These are phyloP conservation scores for Lepidurus arcticus DNA, from an alignment of 1,140 invertebrate species.

Conservation along the genomic window DNA sequence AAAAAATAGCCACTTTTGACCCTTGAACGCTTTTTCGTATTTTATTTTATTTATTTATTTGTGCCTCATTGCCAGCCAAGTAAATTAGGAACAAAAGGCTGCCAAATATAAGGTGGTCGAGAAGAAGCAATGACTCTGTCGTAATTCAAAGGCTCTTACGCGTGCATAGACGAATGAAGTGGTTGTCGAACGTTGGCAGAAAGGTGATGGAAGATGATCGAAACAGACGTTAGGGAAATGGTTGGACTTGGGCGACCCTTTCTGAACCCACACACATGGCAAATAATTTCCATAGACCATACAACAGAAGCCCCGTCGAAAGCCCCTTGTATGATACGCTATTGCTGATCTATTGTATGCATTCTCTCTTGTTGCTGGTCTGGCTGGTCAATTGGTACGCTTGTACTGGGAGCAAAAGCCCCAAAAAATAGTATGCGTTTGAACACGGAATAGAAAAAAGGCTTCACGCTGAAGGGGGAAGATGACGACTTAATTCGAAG, in stretches of 20 bases:
- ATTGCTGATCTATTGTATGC: neutral
- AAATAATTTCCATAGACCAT: neutral
- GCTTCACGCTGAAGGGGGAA: neutral
- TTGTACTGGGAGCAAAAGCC: neutral
- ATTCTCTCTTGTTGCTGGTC: neutral
- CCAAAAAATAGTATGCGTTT: neutral
- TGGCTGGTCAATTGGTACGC: neutral
- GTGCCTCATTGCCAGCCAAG: neutral
- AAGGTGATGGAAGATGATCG: neutral
- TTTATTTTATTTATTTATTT: no score
- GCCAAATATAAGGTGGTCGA: neutral
- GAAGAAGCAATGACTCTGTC: neutral
- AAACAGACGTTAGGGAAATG: neutral
- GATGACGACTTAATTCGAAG: neutral
- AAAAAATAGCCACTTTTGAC: neutral
- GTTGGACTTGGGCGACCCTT: neutral
- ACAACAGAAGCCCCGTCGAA: neutral
- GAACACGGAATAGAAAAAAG: neutral
- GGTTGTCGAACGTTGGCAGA: slow-evolving; percentile 21
- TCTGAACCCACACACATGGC: slow-evolving; percentile 10
- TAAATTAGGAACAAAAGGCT: neutral
- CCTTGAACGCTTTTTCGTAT: neutral
- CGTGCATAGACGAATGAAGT: neutral
- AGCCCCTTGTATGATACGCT: neutral
- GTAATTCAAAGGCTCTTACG: neutral